Percentiles rank a stretch among this genome's conserved stretches.
phyloP scores from a whole-genome alignment of 2,888 invertebrate genomes.

The Perdita meconis region DNA sequence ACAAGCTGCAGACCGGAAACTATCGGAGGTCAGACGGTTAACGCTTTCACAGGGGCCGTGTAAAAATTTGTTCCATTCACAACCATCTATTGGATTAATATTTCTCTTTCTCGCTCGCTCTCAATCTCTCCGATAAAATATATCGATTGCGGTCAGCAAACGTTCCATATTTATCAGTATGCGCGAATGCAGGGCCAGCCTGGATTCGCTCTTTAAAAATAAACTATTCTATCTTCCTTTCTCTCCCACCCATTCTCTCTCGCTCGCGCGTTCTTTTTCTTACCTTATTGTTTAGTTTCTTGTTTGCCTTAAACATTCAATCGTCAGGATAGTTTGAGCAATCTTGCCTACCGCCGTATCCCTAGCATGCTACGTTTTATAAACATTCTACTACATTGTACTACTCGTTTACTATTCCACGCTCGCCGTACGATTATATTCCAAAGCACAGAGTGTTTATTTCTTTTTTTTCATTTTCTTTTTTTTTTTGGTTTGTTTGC shows the following conservation, averaged over 20 bases:
- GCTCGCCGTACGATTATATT: slow-evolving; percentile 60
- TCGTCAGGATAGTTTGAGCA: slow-evolving; percentile 55
- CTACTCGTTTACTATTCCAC: slow-evolving; percentile 66
- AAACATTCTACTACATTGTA: slow-evolving; percentile 36
- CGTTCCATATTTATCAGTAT: slow-evolving; percentile 20
- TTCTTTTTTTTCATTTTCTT: neutral
- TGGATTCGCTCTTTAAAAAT: slow-evolving; percentile 53
- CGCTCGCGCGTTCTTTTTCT: neutral
- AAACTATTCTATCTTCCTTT: slow-evolving; percentile 44
- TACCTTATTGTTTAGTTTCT: neutral
- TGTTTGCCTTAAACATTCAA: slow-evolving; percentile 1
- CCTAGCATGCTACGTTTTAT: slow-evolving; percentile 25
- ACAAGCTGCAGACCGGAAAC: slow-evolving; percentile 9
- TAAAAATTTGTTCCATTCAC: slow-evolving; percentile 52
- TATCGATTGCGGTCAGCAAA: slow-evolving; percentile 18
- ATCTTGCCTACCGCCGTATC: slow-evolving; percentile 22
- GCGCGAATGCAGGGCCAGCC: slow-evolving; percentile 56
- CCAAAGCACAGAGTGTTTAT: slow-evolving; percentile 65
- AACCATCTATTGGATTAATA: slow-evolving; percentile 21
- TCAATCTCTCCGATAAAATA: slow-evolving; percentile 28
- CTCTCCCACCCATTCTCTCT: neutral
- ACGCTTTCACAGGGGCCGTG: neutral
- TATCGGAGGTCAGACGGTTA: neutral
- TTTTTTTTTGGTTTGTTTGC: slow-evolving; percentile 16
- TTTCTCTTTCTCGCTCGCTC: neutral